These are phyloP conservation scores for Lordiphosa mommai DNA, from an alignment of 1,140 invertebrate species.

Conservation along the genomic window DNA sequence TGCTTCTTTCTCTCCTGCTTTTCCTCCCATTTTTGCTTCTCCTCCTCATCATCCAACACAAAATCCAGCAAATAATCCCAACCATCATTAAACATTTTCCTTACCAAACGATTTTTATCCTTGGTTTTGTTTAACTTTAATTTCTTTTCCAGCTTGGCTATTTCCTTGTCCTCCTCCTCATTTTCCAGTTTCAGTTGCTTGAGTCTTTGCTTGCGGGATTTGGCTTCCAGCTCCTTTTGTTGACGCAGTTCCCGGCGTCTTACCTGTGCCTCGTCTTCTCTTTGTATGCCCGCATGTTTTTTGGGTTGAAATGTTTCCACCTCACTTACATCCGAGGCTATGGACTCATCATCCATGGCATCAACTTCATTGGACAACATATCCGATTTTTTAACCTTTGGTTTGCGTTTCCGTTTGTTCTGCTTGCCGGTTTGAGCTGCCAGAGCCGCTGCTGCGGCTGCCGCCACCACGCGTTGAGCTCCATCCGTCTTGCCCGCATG, in stretches of 20 bases:
- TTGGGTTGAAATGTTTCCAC: constrained; percentile 26
- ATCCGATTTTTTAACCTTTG: constrained; percentile 48
- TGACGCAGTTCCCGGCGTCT: constrained; percentile 79
- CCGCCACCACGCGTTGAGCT: constrained; percentile 50
- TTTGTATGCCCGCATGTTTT: constrained; percentile 40
- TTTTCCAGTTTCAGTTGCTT: constrained; percentile 86
- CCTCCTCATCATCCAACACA: constrained; percentile 87
- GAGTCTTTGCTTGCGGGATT: constrained; percentile 83
- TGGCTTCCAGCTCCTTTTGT: constrained; percentile 80
- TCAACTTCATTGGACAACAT: constrained; percentile 53
- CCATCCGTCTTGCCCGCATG: constrained; percentile 63
- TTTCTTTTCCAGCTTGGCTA: constrained; percentile 91
- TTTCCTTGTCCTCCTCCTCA: constrained; percentile 88
- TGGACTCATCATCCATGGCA: constrained; percentile 5
- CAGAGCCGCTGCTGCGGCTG: constrained; percentile 34
- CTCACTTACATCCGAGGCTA: constrained; percentile 9
- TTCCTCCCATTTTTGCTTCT: constrained; percentile 76
- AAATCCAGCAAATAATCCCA: constrained; percentile 94
- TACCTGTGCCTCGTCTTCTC: constrained; percentile 55
- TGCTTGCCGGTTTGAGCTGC: constrained; percentile 18
- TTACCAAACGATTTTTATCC: constrained; percentile 83
- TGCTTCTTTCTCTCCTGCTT: constrained; percentile 58
- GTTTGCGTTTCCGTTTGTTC: constrained; percentile 32
- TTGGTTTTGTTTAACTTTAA: constrained; percentile 89
- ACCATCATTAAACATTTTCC: constrained; percentile 91